Percentiles rank a stretch among this genome's conserved stretches.
phyloP scores from a whole-genome alignment of 2,888 invertebrate genomes.

The Orthosia gracilis region DNA sequence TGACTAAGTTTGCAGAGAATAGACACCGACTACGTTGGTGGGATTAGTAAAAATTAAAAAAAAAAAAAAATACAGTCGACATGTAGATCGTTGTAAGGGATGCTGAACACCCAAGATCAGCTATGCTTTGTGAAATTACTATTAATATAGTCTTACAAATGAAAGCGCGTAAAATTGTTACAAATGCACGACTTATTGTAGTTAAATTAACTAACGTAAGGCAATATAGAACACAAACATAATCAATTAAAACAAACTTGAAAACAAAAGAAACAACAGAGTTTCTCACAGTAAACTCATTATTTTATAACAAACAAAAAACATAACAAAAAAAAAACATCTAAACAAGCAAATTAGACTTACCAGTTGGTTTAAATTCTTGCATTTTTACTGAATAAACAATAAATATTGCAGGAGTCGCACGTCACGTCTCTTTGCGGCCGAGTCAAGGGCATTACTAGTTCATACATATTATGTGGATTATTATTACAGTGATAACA shows the following conservation, averaged over 20 bases:
- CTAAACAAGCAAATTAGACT: neutral
- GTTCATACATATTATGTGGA: slow-evolving; percentile 10
- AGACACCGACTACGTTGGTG: too few relatives aligned
- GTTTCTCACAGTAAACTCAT: neutral
- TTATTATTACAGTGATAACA: slow-evolving; percentile 55
- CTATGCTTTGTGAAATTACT: neutral
- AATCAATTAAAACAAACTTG: slow-evolving; percentile 1
- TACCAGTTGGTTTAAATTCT: slow-evolving; percentile 61
- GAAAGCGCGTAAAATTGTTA: neutral
- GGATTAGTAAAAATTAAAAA: too few relatives aligned
- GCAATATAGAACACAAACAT: neutral
- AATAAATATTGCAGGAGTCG: neutral
- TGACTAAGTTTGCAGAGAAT: too few relatives aligned
- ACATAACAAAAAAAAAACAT: neutral
- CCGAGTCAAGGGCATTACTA: slow-evolving; percentile 55
- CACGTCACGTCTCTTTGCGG: neutral
- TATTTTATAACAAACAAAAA: neutral
- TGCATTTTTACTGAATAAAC: slow-evolving; percentile 49
- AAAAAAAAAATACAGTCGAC: too few relatives aligned
- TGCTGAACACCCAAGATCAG: neutral
- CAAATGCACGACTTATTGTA: neutral
- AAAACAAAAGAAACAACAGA: neutral
- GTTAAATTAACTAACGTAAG: neutral
- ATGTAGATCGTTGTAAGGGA: neutral
- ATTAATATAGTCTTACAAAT: too few relatives aligned